Evolutionary conservation across 2,797 vertebrate genomes (phyloP), one percentile per base, ranked within the genome.

Genomic region (Falco naumanni): DNA sequence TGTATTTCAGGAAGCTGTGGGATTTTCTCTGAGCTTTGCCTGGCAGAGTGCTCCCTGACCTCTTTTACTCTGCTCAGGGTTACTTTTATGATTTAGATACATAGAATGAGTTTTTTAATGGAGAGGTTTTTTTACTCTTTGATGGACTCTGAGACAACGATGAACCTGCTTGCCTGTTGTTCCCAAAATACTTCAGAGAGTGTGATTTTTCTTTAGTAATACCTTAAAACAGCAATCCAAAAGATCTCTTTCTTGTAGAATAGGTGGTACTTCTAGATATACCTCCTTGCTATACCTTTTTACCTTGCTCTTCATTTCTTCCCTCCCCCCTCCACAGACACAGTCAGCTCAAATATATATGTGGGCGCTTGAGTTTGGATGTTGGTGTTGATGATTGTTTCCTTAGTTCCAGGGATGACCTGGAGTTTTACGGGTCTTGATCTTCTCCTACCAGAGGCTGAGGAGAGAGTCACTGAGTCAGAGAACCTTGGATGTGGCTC

Each of bases 291-390:
- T 39, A 20, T 4, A n/a, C 1, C 7, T 79, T 91, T 76, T 63
- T 45, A 56, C 29, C 9, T 69, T 87, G n/a, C 5, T 59, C 11
- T 63, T 89, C 0, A 24, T 91, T 70, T 85, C 15, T 85, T 84
- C 33, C 47, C 50, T 50, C 3, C 5, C 13, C 6, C 1, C 4
- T 65, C 45, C 43, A 24, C 0, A 1, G 26, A 43, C 76, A 39
- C 29, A 24, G 17, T 63, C 41, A 41, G 31, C 37, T 90, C 37
- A 90, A 33, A 29, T 68, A n/a, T 10, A 6, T 4, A 2, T n/a
- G 24, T 0, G 0, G 29, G 24, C 54, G 39, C 48, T 53, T 64
- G 51, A 72, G 13, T 72, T 72, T 65, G 26, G 8, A 28, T 56
- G 7, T 22, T 74, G 84, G n/a, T 82, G 5, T 1, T 89, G 5